These are phyloP conservation scores for Drosophila kokeensis DNA, from an alignment of 2,888 invertebrate species.

Conservation along the genomic window DNA sequence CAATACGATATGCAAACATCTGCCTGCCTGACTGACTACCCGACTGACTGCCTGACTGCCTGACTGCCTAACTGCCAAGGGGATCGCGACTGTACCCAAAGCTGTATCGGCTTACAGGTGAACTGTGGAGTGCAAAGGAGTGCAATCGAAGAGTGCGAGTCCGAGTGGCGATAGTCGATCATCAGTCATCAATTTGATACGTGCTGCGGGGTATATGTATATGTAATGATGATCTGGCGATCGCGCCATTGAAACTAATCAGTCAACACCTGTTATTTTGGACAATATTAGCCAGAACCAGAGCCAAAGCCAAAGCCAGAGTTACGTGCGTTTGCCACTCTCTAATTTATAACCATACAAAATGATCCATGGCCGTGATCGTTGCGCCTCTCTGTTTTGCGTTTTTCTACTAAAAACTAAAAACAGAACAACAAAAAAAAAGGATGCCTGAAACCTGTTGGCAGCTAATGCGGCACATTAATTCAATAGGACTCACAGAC, in stretches of 20 bases:
- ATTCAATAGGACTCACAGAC: conserved; percentile 61
- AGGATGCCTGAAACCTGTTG: conserved; percentile 68
- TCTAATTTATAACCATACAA: conserved; percentile 40
- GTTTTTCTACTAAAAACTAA: conserved; percentile 34
- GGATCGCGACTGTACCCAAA: conserved; percentile 60
- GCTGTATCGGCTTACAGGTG: conserved; percentile 47
- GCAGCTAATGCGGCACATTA: conserved; percentile 70
- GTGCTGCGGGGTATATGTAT: conserved; percentile 40
- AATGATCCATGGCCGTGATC: conserved; percentile 28
- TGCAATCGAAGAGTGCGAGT: not conserved
- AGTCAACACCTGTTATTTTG: conserved; percentile 78
- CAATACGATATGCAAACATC: conserved; percentile 75
- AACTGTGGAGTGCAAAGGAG: not conserved
- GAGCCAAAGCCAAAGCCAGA: not conserved
- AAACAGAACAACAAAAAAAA: conserved; percentile 10
- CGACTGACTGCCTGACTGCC: not conserved
- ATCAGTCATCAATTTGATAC: conserved; percentile 67
- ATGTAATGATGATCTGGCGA: conserved; percentile 12
- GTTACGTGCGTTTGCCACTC: conserved; percentile 51
- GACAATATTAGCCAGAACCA: conserved; percentile 54
- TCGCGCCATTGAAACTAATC: conserved; percentile 63
- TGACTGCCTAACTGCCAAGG: not conserved
- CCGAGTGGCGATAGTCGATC: conserved; percentile 24
- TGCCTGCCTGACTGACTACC: conserved; percentile 40
- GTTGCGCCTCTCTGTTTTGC: conserved; percentile 22